Base-by-base conservation (phyloP, 2,797 vertebrate genomes). In the Astyanax mexicanus region DNA sequence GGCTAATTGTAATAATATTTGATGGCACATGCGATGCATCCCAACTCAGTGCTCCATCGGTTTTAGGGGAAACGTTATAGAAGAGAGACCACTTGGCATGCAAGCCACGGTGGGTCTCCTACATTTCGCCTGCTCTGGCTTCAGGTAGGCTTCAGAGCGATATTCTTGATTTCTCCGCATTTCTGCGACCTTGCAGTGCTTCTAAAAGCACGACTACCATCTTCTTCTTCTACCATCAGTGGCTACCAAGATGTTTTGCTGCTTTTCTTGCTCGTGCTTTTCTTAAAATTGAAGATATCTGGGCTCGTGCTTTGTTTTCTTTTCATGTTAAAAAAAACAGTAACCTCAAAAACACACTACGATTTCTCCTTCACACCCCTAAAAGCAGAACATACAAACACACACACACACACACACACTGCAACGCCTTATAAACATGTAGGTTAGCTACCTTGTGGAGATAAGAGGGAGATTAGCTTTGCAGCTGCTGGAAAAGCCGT, bases 381-480 rank as follows among this genome's bases (percentile, higher is more conserved):
- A 2, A 2, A 32, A 32, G 29, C 29, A 32, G 29, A 29, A 32
- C 32, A 29, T 29, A 29, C 51, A 72, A 45, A 25, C 55, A 45
- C 38, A 23, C n/a, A n/a, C n/a, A n/a, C n/a, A n/a, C n/a, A n/a
- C n/a, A n/a, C n/a, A n/a, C n/a, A 32, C 61, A 10, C 58, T 67
- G 55, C 54, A 58, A 58, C 19, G 55, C 57, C 55, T 69, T 35
- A 9, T 35, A 42, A 19, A 84, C 79, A 86, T 86, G 88, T 94
- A n/a, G n/a, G n/a, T n/a, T n/a, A n/a, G n/a, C n/a, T n/a, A 95
- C 94, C 93, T 93, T 90, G 83, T 85, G 86, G 86, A 86, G 88
- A n/a, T n/a, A n/a, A n/a, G n/a, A n/a, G n/a, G n/a, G n/a, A 88
- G 74, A 70, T 86, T 35, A 76, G 80, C 81, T 49, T 66, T 66